phyloP scores from a whole-genome alignment of 2,888 invertebrate species.

The Escarpia spicata region DNA sequence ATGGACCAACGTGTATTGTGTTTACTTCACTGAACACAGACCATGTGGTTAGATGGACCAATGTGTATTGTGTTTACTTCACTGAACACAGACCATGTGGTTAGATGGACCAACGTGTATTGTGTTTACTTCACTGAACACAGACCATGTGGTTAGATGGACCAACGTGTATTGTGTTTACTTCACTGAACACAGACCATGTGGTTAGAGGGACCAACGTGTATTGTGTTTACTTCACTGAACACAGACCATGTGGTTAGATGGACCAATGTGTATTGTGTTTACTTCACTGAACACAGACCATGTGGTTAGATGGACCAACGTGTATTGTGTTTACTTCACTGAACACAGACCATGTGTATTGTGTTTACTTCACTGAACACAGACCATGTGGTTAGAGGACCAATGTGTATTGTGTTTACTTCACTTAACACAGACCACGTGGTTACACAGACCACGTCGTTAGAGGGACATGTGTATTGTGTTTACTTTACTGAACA shows the following conservation, averaged over 20 bases:
- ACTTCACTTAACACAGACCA: constrained; percentile 48
- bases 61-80: constrained; percentile 58
- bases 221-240: constrained; percentile 58
- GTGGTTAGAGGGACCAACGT: constrained; percentile 52
- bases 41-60: constrained; percentile 45
- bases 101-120: constrained; percentile 58
- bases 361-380: constrained; percentile 57
- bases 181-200: constrained; percentile 47
- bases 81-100: constrained; percentile 43
- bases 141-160: constrained; percentile 41
- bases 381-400: background rate
- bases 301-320: constrained; percentile 45
- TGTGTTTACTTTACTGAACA: constrained; percentile 53
- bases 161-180: constrained; percentile 58
- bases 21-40: constrained; percentile 49
- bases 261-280: constrained; percentile 59
- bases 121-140: constrained; percentile 53
- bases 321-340: constrained; percentile 57
- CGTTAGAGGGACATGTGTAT: constrained; percentile 57
- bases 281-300: constrained; percentile 50
- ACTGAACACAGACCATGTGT: constrained; percentile 53
- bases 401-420: constrained; percentile 59
- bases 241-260: constrained; percentile 23
- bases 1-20: constrained; percentile 60
- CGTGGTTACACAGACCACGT: constrained; percentile 23